Base-by-base conservation (phyloP, 2,113 vertebrate genomes). In the Saccopteryx leptura region DNA sequence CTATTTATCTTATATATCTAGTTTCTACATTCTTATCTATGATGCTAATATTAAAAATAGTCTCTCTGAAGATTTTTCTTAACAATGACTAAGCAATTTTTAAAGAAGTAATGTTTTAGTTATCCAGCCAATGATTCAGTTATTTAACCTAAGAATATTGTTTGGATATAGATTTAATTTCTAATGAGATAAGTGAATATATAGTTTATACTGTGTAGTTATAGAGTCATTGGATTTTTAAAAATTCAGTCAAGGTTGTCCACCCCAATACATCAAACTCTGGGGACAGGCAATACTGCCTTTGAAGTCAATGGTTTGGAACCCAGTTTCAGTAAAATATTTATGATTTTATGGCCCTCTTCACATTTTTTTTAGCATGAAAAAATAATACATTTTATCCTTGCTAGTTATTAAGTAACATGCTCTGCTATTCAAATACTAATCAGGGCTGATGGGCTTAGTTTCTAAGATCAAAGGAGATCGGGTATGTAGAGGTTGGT, bases 291-390 rank as follows among this genome's bases (percentile, higher is more conserved):
- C 18, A 72, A 68, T 50, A 5, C 17, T 74, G 3, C 1, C 85
- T 93, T 79, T 26, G n/a, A 88, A 82, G 79, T 91, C 33, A 89
- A 24, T 56, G 46, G 52, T 74, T 63, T 86, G 21, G 58, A 82
- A 88, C 74, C 0, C 81, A 88, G 54, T 52, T 78, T 89, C 54
- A 56, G 10, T 88, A n/a, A 91, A 91, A 85, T 94, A 65, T 84
- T 84, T 48, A 79, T 61, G 74, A 56, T 39, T 58, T 80, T 11
- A 15, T 1, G 12, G 4, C 13, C 60, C 1, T 1, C 2, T 60
- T 7, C 81, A 19, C 39, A 82, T 63, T 83, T 74, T 84, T 81
- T 79, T 63, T 17, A 88, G 26, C 83, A 80, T 74, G 31, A 94
- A 7, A 58, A 58, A 80, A 26, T 23, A 52, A 83, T 48, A 28